Evolutionary conservation across 2,797 vertebrate genomes (phyloP), one percentile per base, ranked within the genome.

Genomic region (Tadarida brasiliensis): DNA sequence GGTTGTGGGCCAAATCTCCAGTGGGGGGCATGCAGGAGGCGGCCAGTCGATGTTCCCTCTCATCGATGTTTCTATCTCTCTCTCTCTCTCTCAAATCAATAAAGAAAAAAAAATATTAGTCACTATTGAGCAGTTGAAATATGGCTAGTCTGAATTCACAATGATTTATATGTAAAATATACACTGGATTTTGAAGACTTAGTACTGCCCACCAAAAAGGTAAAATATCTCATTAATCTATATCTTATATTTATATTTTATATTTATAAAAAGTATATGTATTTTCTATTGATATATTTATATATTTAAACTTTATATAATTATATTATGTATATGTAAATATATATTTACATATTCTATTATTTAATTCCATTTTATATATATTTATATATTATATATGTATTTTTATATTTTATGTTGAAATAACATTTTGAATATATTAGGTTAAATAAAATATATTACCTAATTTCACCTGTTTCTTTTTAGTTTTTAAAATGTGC

Each of bases 201-300:
- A 68, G 47, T 20, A 65, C 35, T 8, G 19, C 33, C 51, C 11
- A 5, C 49, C 82, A 33, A 59, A 74, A 87, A 78, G 14, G 44
- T 59, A 54, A 96, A 96, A 51, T 4, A 20, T 20, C 19, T 81
- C 5, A 86, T 24, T 39, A 87, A 61, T 33, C 22, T 67, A 15
- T n/a, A 86, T 74, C 81, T 96, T 68, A 65, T 59, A 95, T 26
- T 96, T 68, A 65, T 59, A 95, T 26, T 59, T 84, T 30, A 67
- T 71, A 11, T 54, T 82, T 78, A 70, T 67, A 85, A 67, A 83
- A 70, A 87, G 65, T 7, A 73, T 80, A 84, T 77, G 3, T 44
- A 44, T 44, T 44, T 44, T 44, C 39, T 44, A 44, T 44, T 44
- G 39, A 44, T n/a, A n/a, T n/a, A 84, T 47, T 26, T 24, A 56